Evolutionary conservation across 2,888 invertebrate genomes (phyloP).

Genomic region (Rhimphoctona megacephalus): DNA sequence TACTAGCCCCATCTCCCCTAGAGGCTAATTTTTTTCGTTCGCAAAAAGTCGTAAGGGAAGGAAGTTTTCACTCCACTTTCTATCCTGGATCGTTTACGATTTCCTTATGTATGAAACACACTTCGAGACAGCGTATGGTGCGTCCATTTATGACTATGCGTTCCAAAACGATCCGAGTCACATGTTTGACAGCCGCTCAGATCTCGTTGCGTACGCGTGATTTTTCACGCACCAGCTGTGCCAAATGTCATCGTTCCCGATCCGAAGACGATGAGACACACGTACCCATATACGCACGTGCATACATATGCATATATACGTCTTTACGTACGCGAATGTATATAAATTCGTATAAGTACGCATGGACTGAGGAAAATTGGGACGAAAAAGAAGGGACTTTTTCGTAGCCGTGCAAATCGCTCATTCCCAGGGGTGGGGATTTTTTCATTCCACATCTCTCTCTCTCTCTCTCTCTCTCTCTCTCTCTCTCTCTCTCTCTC

Average conservation of each 20-base stretch:
- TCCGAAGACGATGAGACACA: slow-evolving; percentile 47
- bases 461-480: slow-evolving; percentile 24
- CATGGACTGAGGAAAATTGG: slow-evolving; percentile 18
- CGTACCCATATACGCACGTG: neutral
- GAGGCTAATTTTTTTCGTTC: neutral
- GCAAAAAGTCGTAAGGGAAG: too few relatives aligned
- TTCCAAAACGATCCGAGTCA: slow-evolving; percentile 31
- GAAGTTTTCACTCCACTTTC: neutral
- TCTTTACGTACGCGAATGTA: too few relatives aligned
- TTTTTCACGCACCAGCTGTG: slow-evolving; percentile 80
- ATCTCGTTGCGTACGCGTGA: slow-evolving; percentile 68
- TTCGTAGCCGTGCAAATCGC: slow-evolving; percentile 74
- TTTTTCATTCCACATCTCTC: slow-evolving; percentile 8
- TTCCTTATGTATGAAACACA: slow-evolving; percentile 1
- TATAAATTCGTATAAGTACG: neutral
- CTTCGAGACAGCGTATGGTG: neutral
- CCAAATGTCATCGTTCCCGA: slow-evolving; percentile 72
- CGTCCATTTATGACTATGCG: neutral
- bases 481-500: slow-evolving; percentile 32
- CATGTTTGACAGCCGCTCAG: slow-evolving; percentile 22
- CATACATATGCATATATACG: too few relatives aligned
- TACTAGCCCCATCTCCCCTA: too few relatives aligned
- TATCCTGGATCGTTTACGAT: neutral
- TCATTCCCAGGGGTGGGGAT: slow-evolving; percentile 70
- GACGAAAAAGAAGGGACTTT: slow-evolving; percentile 35